Conservation (phyloP, 2,113 vertebrate species). For the Planiliza haematocheilus region DNA sequence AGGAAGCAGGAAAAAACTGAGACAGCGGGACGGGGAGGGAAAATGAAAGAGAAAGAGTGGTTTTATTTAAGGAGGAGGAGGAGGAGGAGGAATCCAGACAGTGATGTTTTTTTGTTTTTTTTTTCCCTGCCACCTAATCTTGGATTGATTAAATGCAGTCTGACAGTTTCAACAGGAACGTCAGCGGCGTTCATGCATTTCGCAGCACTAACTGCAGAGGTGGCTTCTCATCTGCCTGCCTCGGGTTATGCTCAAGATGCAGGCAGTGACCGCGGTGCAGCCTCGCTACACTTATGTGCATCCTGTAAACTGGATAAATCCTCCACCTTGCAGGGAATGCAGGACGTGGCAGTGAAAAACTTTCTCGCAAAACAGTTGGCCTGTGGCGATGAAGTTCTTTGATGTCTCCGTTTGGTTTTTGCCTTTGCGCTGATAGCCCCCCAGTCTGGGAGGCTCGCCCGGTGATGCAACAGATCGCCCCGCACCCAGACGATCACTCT, state of each 20-base stretch:
- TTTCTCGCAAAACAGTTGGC: constrained; percentile 9
- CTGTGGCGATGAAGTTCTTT: not conserved
- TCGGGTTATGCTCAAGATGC: constrained; percentile 52
- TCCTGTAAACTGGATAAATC: constrained; percentile 41
- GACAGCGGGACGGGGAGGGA: constrained; percentile 7
- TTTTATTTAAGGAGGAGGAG: not conserved
- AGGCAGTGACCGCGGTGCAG: constrained; percentile 36
- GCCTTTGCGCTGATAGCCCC: not conserved
- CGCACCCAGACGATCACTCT: not conserved
- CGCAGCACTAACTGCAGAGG: constrained; percentile 4
- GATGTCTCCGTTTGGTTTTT: not conserved
- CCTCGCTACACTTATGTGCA: constrained; percentile 54
- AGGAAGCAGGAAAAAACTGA: constrained; percentile 48
- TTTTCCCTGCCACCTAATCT: constrained; percentile 1
- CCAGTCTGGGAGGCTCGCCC: not conserved
- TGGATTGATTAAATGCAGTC: constrained; percentile 22
- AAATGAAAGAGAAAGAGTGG: constrained; percentile 22
- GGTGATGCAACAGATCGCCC: not conserved
- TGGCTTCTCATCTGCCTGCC: constrained; percentile 48
- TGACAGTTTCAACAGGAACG: constrained; percentile 1
- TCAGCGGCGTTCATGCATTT: constrained; percentile 32
- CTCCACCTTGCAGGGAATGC: constrained; percentile 32
- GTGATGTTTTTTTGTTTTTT: not conserved
- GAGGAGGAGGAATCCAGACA: not conserved
- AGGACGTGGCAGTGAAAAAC: constrained; percentile 47